Base-by-base conservation (phyloP, 2,888 invertebrate genomes). In the Adela reaumurella region DNA sequence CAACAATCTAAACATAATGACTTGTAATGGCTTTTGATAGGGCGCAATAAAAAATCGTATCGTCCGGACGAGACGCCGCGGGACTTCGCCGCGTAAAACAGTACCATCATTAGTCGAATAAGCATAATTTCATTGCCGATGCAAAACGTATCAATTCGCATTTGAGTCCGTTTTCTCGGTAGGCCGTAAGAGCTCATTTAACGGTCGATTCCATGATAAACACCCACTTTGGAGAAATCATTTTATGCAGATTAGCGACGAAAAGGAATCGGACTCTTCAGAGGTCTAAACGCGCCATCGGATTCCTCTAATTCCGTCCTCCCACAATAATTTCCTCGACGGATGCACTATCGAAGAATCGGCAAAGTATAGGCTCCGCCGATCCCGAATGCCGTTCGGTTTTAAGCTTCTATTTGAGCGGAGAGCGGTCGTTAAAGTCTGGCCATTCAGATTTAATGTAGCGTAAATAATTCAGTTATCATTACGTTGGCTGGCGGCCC, bases 1-100 rank as follows among this genome's bases (percentile, higher is more conserved):
- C 67, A 65, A 65, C 62, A 63, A 63, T 67, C 65, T 65, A 62
- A 64, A 64, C 67, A 67, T 71, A 70, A 71, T 71, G 67, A 65
- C 62, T 62, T 52, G 64, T 71, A 72, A 72, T 72, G 70, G 62
- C 64, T 65, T 64, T 54, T 65, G 68, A 68, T 68, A 64, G 63
- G 62, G 53, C 58, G 55, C 57, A 56, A 63, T 60, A 62, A 65
- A 64, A 64, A 62, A 62, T 53, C 35, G 35, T 35, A 35, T 35
- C 35, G 35, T 14, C 35, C 24, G n/a, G 35, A 35, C 35, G 35
- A 35, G 14, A 35, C 35, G 3, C 35, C 3, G 35, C 14, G 35
- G 35, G 35, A 35, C 6, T 47, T 47, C 49, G 18, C 50, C 48
- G 55, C 53, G 54, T 54, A 55, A 55, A 53, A 54, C 51, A 54